Evolutionary conservation across 1,140 invertebrate species (phyloP), one percentile per base, ranked within the genome.

Genomic region (Papilio polyxenes): DNA sequence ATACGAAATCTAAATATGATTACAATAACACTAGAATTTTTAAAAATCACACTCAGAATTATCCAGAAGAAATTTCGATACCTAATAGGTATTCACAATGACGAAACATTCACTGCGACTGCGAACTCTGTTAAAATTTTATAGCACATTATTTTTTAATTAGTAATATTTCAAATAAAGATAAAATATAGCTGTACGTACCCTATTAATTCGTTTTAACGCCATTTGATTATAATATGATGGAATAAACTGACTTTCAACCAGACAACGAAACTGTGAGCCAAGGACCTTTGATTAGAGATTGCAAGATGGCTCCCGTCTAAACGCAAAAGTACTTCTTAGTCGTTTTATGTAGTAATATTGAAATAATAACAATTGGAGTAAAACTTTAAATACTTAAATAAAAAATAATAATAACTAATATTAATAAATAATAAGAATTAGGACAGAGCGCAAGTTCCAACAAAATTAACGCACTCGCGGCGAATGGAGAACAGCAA

Each of bases 131-230:
- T 91, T 93, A 93, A 92, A 88, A 91, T 95, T 94, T 91, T 91
- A 88, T 87, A 92, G 90, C 94, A 92, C 92, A 93, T 86, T 89
- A 88, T 89, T 87, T 49, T 87, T 83, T 81, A 86, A 85, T 81
- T 84, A 87, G 88, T 81, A 83, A 88, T 86, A 83, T 89, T 89
- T 87, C 89, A 92, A 89, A 88, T 88, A 94, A 92, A 91, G 89
- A 90, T 89, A 88, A 87, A 91, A 92, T 91, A 89, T 90, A 92
- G 83, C 81, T 87, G 92, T 95, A 97, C 96, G 95, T 97, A 98
- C 97, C 97, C 98, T 98, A 97, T 98, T 98, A 96, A 98, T 98
- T 97, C 98, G 96, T 97, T 98, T 98, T 96, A 98, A 97, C 96
- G 98, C 98, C 98, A 98, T 98, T 97, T 96, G 93, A 94, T 92